A percentile compares a stretch with the other conserved stretches of the same genome.
Evolutionary conservation across 2,888 invertebrate genomes (phyloP).

Genomic region (Drosophila mulleri): DNA sequence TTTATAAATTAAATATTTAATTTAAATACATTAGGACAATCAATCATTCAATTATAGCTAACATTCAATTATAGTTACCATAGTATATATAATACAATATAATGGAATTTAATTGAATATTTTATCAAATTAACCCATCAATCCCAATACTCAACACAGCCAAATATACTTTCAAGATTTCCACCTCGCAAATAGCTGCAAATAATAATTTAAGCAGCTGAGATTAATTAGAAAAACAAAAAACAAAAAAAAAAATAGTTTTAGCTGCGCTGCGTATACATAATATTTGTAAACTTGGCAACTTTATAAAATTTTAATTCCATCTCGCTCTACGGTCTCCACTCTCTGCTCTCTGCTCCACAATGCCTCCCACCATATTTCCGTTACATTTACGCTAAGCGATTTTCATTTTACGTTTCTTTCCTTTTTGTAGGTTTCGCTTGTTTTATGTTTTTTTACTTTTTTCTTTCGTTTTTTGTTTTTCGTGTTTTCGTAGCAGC

Average conservation of each 20-base stretch:
- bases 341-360: not conserved
- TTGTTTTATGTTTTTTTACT: not conserved
- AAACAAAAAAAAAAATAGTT: not conserved
- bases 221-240: not conserved
- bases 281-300: slow-evolving; percentile 26
- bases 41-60: no score
- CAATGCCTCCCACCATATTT: slow-evolving; percentile 29
- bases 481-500: slow-evolving; percentile 36
- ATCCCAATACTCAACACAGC: no score
- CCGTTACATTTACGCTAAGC: slow-evolving; percentile 52
- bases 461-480: slow-evolving; percentile 8
- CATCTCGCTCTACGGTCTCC: not conserved
- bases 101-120: no score
- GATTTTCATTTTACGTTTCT: slow-evolving; percentile 32
- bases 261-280: slow-evolving; percentile 15
- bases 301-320: slow-evolving; percentile 36
- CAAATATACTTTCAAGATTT: not conserved
- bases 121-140: no score
- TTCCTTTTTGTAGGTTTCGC: not conserved
- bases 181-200: not conserved
- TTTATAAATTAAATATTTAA: no score
- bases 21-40: no score
- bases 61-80: no score
- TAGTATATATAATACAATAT: no score
- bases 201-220: not conserved